Percentiles rank a stretch among this genome's conserved stretches.
Evolutionary conservation across 1,140 invertebrate species (phyloP).

Genomic region (Diabrotica virgifera): DNA sequence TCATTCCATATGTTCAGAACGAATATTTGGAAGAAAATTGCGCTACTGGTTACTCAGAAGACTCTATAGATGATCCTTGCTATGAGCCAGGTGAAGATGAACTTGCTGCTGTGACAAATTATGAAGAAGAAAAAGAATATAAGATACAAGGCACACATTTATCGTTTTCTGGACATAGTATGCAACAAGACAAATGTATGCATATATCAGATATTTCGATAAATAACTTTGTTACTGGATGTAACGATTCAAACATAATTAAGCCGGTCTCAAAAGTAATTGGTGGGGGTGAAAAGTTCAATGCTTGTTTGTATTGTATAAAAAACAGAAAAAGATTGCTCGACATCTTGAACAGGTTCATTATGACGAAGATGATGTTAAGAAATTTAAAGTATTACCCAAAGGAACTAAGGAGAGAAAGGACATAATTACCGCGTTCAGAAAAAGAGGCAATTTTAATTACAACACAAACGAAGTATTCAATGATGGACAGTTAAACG

Average conservation of each 20-base stretch:
- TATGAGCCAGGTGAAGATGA: too few species aligned
- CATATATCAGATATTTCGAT: too few species aligned
- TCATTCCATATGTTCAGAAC: too few species aligned
- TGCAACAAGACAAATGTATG: too few species aligned
- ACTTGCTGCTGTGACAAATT: too few species aligned
- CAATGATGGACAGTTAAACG: conserved; percentile 7
- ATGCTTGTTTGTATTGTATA: conserved; percentile 18
- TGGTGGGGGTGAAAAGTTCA: conserved; percentile 6
- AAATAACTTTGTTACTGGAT: too few species aligned
- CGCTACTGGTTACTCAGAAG: too few species aligned
- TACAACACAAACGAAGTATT: conserved; percentile 8
- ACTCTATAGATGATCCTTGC: too few species aligned
- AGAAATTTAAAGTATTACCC: conserved; percentile 9
- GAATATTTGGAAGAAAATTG: too few species aligned
- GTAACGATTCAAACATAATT: conserved; percentile 9
- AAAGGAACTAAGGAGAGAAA: conserved; percentile 7
- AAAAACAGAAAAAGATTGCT: conserved; percentile 10
- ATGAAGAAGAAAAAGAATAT: too few species aligned
- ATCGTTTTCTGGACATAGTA: too few species aligned
- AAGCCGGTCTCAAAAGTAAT: neutral
- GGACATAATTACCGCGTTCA: conserved; percentile 4
- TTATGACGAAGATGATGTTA: conserved; percentile 16
- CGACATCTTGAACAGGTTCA: conserved; percentile 12
- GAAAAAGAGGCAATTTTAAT: conserved; percentile 13
- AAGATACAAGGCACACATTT: too few species aligned